phyloP scores from a whole-genome alignment of 2,113 vertebrate genomes.

The Notiomystis cincta region DNA sequence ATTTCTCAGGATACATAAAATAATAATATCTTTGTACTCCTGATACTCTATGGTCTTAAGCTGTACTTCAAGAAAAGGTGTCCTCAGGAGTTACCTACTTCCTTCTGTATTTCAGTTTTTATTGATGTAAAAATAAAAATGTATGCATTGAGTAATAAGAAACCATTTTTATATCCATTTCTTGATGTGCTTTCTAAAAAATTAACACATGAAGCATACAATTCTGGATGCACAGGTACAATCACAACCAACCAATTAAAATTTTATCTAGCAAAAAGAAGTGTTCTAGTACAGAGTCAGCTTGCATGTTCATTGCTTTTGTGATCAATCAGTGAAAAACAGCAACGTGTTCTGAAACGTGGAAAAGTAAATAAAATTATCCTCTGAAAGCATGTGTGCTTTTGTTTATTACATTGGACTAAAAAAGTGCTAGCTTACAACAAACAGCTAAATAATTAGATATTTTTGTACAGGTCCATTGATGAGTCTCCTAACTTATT shows the following conservation, averaged over 20 bases:
- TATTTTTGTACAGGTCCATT: neutral
- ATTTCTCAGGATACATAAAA: neutral
- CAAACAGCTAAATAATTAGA: neutral
- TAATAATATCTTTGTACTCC: neutral
- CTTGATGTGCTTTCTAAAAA: neutral
- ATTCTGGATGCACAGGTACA: neutral
- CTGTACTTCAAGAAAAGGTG: neutral
- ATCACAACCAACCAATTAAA: neutral
- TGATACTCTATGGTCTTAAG: neutral
- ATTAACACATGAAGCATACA: neutral
- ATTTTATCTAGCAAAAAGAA: neutral
- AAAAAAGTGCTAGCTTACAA: neutral
- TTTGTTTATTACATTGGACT: neutral
- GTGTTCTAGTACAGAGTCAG: neutral
- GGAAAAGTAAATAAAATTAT: neutral
- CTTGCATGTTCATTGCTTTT: neutral
- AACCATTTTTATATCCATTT: neutral
- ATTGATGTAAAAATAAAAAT: neutral
- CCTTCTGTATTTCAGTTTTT: neutral
- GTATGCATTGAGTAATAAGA: too few relatives aligned
- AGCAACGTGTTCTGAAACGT: neutral
- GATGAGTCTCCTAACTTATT: neutral
- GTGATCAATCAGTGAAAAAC: neutral
- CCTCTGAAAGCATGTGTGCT: fast-evolving
- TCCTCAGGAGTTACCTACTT: neutral